phyloP scores from a whole-genome alignment of 2,888 invertebrate genomes.

The Allygus modestus region DNA sequence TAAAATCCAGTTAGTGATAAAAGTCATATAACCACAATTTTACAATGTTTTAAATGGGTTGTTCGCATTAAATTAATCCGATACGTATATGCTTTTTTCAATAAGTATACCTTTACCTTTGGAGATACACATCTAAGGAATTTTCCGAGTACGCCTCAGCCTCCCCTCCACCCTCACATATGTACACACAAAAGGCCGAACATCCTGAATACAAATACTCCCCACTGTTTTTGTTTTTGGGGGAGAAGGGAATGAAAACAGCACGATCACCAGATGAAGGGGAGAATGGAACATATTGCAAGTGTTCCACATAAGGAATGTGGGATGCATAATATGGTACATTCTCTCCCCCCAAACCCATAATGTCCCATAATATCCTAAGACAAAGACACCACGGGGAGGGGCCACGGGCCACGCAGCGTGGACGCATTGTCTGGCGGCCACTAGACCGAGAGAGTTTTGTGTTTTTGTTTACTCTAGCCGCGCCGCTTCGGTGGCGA shows the following conservation, averaged over 20 bases:
- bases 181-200: neutral
- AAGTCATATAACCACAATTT: too few species aligned
- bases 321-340: constrained; percentile 27
- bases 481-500: constrained; percentile 15
- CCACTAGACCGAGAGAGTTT: neutral
- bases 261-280: constrained; percentile 17
- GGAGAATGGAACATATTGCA: constrained; percentile 15
- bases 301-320: neutral
- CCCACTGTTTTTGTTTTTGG: neutral
- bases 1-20: too few species aligned
- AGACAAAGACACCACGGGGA: neutral
- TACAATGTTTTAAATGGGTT: too few species aligned
- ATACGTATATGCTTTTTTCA: too few species aligned
- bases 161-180: neutral
- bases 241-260: neutral
- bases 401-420: neutral
- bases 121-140: too few species aligned
- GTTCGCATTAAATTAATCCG: too few species aligned
- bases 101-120: too few species aligned
- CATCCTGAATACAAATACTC: constrained; percentile 4
- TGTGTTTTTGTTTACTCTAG: constrained; percentile 27
- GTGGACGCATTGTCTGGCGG: neutral
- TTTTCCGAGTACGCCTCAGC: too few species aligned
- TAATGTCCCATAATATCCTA: neutral
- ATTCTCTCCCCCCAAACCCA: neutral